A percentile compares a stretch with the other conserved stretches of the same genome.
These are phyloP conservation scores for Octopus sinensis DNA, from an alignment of 1,140 invertebrate genomes.

Conservation along the genomic window DNA sequence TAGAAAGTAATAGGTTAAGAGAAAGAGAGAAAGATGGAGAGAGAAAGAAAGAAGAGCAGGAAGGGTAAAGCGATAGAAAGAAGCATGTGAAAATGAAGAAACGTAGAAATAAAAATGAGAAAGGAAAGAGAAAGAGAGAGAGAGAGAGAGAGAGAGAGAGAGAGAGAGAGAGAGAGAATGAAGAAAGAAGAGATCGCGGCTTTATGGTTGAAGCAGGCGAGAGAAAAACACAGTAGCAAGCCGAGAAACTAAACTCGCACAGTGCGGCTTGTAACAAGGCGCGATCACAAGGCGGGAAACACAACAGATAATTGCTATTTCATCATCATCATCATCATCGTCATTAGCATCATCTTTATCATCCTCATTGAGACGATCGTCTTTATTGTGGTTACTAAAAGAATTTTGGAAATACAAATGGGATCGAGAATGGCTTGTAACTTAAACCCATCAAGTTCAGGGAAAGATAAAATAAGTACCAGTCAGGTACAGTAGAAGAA, in stretches of 20 bases:
- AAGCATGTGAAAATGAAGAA: not conserved
- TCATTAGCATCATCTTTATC: too few relatives aligned
- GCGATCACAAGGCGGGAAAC: not conserved
- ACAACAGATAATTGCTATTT: not conserved
- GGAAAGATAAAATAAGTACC: too few relatives aligned
- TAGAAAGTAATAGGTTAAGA: not conserved
- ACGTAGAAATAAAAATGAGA: not conserved
- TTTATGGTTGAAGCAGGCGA: not conserved
- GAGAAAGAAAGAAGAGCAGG: not conserved
- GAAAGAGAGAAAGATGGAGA: not conserved
- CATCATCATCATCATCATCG: not conserved
- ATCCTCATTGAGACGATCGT: too few relatives aligned
- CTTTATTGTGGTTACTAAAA: too few relatives aligned
- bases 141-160: conserved; percentile 1
- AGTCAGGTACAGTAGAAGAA: too few relatives aligned
- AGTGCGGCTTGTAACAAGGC: not conserved
- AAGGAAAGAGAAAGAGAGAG: not conserved
- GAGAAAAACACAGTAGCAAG: not conserved
- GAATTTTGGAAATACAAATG: too few relatives aligned
- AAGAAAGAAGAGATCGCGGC: not conserved
- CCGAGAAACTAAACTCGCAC: not conserved
- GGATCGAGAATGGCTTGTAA: too few relatives aligned
- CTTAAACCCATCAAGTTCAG: too few relatives aligned
- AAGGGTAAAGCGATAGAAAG: not conserved
- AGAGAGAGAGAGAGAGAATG: not conserved